Percentiles rank a stretch among this genome's conserved stretches.
These are phyloP conservation scores for Rhingia campestris DNA, from an alignment of 2,888 invertebrate genomes.

Conservation along the genomic window DNA sequence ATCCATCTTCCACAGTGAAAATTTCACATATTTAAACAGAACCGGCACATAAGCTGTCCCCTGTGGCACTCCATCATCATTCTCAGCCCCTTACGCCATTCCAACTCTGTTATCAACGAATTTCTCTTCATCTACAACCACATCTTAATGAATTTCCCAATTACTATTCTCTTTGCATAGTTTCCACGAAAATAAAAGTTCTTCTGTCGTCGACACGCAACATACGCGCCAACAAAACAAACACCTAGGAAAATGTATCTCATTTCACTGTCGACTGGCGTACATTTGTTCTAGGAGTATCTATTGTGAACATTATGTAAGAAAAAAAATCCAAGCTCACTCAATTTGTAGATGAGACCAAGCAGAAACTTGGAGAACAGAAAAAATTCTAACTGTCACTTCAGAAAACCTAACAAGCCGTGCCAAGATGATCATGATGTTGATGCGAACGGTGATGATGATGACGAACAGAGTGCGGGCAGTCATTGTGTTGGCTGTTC, in stretches of 20 bases:
- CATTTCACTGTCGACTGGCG: conserved; percentile 23
- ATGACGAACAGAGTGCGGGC: conserved; percentile 50
- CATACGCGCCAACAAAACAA: background rate
- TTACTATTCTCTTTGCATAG: conserved; percentile 42
- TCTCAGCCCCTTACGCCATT: background rate
- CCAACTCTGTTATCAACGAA: background rate
- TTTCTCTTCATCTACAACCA: background rate
- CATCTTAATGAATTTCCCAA: conserved; percentile 5
- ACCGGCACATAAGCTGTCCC: background rate
- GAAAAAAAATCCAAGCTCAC: conserved; percentile 48
- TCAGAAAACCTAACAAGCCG: conserved; percentile 69
- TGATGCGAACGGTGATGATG: conserved; percentile 3
- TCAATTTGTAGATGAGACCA: conserved; percentile 71
- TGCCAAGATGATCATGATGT: conserved; percentile 43
- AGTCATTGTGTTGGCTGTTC: conserved; percentile 22
- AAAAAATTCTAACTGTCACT: conserved; percentile 70
- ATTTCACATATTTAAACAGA: background rate
- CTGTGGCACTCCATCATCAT: conserved; percentile 18
- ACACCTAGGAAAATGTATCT: conserved; percentile 11
- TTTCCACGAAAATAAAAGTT: conserved; percentile 65
- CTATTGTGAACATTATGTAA: conserved; percentile 55
- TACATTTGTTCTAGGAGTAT: conserved; percentile 35
- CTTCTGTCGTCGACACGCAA: conserved; percentile 35
- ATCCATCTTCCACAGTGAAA: background rate
- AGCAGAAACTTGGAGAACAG: conserved; percentile 54